Conservation (phyloP, 2,888 invertebrate species). For the Branchinecta sandiegonensis region DNA sequence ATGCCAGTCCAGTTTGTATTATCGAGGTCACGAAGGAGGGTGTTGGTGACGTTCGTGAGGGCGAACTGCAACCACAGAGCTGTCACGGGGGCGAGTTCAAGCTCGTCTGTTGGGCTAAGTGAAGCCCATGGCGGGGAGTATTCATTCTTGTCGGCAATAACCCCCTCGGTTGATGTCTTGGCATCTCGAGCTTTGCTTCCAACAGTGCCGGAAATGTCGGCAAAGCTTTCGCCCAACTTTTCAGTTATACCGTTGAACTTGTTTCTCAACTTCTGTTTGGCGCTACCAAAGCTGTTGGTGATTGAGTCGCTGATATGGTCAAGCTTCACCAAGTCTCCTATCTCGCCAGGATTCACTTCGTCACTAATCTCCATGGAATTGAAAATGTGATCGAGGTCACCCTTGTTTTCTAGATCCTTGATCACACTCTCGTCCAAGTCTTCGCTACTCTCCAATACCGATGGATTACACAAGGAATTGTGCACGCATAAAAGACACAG, state of each 20-base stretch:
- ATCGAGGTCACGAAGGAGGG: slow-evolving; percentile 19
- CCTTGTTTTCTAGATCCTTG: no score
- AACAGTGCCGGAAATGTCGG: neutral
- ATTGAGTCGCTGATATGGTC: no score
- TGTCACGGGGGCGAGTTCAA: neutral
- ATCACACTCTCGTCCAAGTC: no score
- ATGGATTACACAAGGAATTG: no score
- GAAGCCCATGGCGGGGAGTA: neutral
- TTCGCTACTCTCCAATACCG: no score
- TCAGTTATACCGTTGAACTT: neutral
- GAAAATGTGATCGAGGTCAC: no score
- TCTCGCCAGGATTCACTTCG: no score
- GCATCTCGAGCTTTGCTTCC: neutral
- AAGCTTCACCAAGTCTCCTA: no score
- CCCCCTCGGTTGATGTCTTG: neutral
- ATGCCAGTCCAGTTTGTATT: slow-evolving; percentile 22
- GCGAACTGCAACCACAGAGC: slow-evolving; percentile 21
- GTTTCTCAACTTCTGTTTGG: no score
- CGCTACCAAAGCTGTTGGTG: no score
- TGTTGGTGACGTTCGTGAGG: slow-evolving; percentile 18
- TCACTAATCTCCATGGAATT: no score
- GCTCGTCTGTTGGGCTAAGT: neutral
- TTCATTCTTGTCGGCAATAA: neutral
- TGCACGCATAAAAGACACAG: no score
- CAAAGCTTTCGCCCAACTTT: neutral